phyloP scores from a whole-genome alignment of 2,113 vertebrate genomes.

The Myotis lucifugus region DNA sequence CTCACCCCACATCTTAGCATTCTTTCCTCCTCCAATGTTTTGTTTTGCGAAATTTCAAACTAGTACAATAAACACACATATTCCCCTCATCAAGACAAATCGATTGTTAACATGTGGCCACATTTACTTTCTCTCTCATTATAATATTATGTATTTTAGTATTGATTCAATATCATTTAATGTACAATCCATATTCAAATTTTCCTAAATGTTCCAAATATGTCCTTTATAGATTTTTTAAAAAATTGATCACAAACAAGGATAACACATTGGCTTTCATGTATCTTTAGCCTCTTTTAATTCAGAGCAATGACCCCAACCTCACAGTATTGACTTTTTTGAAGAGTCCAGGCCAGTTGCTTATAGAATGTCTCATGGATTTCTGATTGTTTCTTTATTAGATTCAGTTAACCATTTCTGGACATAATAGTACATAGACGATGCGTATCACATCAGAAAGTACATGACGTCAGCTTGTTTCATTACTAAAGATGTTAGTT shows the following conservation, averaged over 20 bases:
- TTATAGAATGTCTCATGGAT: not conserved
- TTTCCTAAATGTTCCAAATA: not conserved
- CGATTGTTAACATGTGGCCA: not conserved
- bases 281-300: not conserved
- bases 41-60: not conserved
- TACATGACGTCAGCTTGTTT: not conserved
- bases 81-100: not conserved
- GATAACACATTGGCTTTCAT: not conserved
- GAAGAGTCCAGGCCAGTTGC: not conserved
- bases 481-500: not conserved
- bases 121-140: not conserved
- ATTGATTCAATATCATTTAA: not conserved
- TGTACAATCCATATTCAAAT: not conserved
- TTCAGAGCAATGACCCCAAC: not conserved
- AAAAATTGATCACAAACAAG: not conserved
- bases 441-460: not conserved
- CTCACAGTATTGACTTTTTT: not conserved
- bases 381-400: slow-evolving; percentile 9
- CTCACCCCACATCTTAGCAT: not conserved
- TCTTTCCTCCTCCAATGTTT: not conserved
- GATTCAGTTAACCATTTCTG: not conserved
- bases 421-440: not conserved
- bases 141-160: not conserved
- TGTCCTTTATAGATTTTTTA: not conserved
- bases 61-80: not conserved